Evolutionary conservation across 2,888 invertebrate species (phyloP), one percentile per base, ranked within the genome.

Genomic region (Lepetodrilus schrolli): DNA sequence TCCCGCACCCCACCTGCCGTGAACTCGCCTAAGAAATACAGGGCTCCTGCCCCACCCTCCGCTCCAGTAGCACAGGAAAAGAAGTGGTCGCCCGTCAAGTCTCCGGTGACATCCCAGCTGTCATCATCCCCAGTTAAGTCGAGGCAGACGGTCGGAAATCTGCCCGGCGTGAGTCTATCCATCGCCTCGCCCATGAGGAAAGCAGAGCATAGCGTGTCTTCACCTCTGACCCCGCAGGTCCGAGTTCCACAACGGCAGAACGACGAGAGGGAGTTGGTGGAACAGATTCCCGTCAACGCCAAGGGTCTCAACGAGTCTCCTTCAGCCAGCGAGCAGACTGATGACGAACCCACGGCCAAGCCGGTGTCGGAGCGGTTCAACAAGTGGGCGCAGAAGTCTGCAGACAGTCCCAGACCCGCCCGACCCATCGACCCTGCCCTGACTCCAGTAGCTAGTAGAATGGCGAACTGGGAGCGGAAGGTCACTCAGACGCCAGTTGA

Each of bases 381-480:
- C 4, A 69, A 78, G 1, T 86, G 84, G 84, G 76, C 43, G 5
- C 79, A 82, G 71, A 80, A 79, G 21, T 36, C 48, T 2, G 72
- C 70, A 20, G 78, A 78, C 13, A 82, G 80, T 1, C 80, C 83
- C 1, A 75, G 69, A 23, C 78, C 80, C 70, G 73, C 72, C 4
- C 75, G 72, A 38, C 4, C 73, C 20, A 74, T 77, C 13, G 82
- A 80, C 38, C 86, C 87, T 1, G 81, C 86, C 13, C 77, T 82
- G 26, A 73, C 82, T 26, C 87, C 88, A 1, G 72, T 88, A 70
- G 82, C 86, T n/a, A 83, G 84, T 5, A 80, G 86, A 65, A 83
- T 84, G 75, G 84, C 84, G 10, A 80, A 66, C n/a, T 87, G 86
- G 87, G 86, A 88, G 70, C 78, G 84, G 74, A 82, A 82, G 69